Percentiles rank a stretch among this genome's conserved stretches.
phyloP scores from a whole-genome alignment of 2,888 invertebrate species.

The Thereva unica region DNA sequence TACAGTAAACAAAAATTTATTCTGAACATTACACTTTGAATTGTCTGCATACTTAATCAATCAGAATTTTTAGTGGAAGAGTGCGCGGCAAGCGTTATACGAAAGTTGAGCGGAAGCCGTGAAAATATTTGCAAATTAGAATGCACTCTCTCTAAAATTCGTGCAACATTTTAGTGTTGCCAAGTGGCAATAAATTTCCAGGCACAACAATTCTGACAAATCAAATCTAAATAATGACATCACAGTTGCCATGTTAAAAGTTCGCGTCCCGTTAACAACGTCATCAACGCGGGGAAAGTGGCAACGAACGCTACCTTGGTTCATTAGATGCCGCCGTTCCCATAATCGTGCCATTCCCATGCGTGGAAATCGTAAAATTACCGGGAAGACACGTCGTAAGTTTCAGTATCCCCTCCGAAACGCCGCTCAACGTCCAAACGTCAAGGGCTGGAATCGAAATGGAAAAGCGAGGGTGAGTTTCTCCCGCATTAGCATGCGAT shows the following conservation, averaged over 20 bases:
- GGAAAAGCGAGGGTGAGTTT: slow-evolving; percentile 28
- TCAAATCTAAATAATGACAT: slow-evolving; percentile 17
- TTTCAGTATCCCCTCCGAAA: slow-evolving; percentile 39
- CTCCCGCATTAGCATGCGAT: slow-evolving; percentile 29
- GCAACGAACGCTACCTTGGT: slow-evolving; percentile 4
- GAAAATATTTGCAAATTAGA: no score
- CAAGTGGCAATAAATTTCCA: slow-evolving; percentile 19
- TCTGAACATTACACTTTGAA: no score
- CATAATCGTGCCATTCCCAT: slow-evolving; percentile 47
- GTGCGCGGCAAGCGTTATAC: no score
- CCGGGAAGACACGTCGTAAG: slow-evolving; percentile 57
- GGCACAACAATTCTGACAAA: slow-evolving; percentile 28
- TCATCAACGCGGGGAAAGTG: slow-evolving; percentile 14
- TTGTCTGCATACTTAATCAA: no score
- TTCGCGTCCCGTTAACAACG: slow-evolving; percentile 13
- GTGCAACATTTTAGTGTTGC: slow-evolving; percentile 14
- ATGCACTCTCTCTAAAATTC: not conserved
- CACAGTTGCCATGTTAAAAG: slow-evolving; percentile 29
- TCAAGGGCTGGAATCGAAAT: slow-evolving; percentile 16
- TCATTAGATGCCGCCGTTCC: slow-evolving; percentile 17
- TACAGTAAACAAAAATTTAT: no score
- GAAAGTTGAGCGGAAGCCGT: no score
- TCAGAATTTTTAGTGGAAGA: no score
- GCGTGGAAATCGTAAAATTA: slow-evolving; percentile 58
- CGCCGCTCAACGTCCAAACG: slow-evolving; percentile 19